Evolutionary conservation across 2,113 vertebrate species (phyloP).

Genomic region (Poicephalus gulielmi): DNA sequence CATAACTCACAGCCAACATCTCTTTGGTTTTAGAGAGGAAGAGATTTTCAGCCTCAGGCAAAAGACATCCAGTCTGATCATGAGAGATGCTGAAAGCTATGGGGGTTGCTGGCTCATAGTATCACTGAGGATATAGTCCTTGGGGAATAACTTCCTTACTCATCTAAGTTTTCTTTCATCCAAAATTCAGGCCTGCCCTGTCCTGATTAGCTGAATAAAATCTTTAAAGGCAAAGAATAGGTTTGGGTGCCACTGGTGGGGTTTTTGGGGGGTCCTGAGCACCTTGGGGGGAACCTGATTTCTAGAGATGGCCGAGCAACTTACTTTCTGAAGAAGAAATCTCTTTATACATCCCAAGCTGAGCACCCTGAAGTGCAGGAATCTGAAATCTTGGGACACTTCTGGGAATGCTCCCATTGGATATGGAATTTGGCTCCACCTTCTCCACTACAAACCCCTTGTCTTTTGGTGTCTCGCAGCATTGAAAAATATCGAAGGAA

Average conservation of each 20-base stretch:
- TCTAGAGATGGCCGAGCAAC: not conserved
- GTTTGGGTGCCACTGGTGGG: not conserved
- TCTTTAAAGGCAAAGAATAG: slow-evolving; percentile 16
- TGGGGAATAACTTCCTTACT: slow-evolving; percentile 51
- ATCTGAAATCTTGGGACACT: not conserved
- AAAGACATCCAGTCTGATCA: slow-evolving; percentile 70
- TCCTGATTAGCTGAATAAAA: slow-evolving; percentile 45
- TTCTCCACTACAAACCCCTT: not conserved
- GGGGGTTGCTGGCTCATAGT: slow-evolving; percentile 54
- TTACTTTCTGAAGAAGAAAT: not conserved
- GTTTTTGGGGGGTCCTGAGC: not conserved
- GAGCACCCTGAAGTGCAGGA: not conserved
- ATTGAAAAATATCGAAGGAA: not conserved
- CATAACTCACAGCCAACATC: slow-evolving; percentile 65
- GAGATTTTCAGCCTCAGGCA: slow-evolving; percentile 66
- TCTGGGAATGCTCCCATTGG: not conserved
- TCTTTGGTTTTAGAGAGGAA: slow-evolving; percentile 66
- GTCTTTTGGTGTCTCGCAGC: not conserved
- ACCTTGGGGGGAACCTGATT: not conserved
- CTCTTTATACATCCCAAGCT: not conserved
- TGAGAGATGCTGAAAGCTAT: slow-evolving; percentile 66
- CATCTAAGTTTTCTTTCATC: slow-evolving; percentile 63
- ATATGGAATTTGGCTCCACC: not conserved
- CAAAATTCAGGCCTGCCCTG: slow-evolving; percentile 49
- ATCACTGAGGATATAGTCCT: slow-evolving; percentile 46